Conservation (phyloP, 2,113 vertebrate genomes). For the Spheniscus mendiculus region DNA sequence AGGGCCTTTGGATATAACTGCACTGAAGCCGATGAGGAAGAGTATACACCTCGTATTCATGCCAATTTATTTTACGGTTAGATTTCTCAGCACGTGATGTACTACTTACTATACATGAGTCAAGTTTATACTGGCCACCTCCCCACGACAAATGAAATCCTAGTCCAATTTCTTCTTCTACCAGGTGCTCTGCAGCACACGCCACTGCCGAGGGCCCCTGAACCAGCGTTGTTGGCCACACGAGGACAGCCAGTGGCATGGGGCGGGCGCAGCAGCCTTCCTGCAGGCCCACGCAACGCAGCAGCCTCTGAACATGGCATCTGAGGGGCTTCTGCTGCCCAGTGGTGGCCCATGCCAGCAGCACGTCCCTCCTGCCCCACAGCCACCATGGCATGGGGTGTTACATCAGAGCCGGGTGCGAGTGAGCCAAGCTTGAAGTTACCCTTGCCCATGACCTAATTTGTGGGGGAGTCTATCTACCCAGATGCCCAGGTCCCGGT, state of each 20-base stretch:
- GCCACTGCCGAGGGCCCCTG: not conserved
- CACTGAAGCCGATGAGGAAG: not conserved
- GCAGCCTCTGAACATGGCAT: not conserved
- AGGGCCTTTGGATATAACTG: slow-evolving; percentile 1
- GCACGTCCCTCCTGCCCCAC: not conserved
- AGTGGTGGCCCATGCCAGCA: not conserved
- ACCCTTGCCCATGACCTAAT: not conserved
- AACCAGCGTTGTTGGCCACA: accelerated
- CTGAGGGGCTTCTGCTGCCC: not conserved
- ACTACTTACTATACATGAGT: not conserved
- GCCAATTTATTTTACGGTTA: not conserved
- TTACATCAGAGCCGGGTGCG: not conserved
- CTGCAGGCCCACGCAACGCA: not conserved
- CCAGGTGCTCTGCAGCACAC: not conserved
- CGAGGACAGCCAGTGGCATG: not conserved
- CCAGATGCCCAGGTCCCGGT: accelerated
- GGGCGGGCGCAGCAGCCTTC: accelerated
- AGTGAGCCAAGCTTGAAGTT: not conserved
- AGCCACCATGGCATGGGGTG: accelerated
- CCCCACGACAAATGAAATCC: not conserved
- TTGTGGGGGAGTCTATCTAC: not conserved
- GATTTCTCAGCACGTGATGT: not conserved
- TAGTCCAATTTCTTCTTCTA: not conserved
- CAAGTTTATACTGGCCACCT: not conserved
- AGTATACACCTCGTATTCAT: not conserved